Evolutionary conservation across 2,113 vertebrate species (phyloP).

Genomic region (Chaetorhynchus papuensis): DNA sequence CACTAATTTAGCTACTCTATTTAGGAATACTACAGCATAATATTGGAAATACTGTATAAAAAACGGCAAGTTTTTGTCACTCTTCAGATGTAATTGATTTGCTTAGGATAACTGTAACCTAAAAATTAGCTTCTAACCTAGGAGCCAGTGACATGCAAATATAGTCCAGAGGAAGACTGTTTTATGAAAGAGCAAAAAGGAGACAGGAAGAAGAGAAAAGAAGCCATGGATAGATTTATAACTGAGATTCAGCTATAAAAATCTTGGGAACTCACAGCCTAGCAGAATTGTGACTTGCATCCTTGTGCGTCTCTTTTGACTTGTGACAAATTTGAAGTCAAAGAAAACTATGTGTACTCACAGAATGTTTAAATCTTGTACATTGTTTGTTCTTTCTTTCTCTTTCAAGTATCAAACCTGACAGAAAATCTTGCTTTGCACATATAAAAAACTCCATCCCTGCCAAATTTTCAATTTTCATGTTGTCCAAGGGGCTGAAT

Average conservation of each 20-base stretch:
- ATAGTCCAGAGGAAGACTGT: neutral
- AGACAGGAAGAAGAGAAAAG: neutral
- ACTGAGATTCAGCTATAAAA: neutral
- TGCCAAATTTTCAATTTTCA: neutral
- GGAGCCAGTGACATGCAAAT: neutral
- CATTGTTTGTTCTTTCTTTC: neutral
- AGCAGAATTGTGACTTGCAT: neutral
- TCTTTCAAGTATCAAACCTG: neutral
- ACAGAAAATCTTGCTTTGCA: neutral
- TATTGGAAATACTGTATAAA: neutral
- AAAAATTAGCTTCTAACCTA: neutral
- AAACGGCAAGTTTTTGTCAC: neutral
- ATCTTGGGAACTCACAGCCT: neutral
- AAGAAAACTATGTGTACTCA: neutral
- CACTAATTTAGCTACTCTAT: neutral
- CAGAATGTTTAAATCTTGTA: neutral
- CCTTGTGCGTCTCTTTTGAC: neutral
- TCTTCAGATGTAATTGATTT: neutral
- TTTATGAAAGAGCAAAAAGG: neutral
- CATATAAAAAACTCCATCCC: rapidly evolving
- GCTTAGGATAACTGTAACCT: neutral
- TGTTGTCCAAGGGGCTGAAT: neutral
- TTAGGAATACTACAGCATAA: neutral
- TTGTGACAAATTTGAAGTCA: neutral
- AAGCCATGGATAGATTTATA: neutral